Conservation (phyloP, 2,888 invertebrate genomes). For the Ferrisia virgata region DNA sequence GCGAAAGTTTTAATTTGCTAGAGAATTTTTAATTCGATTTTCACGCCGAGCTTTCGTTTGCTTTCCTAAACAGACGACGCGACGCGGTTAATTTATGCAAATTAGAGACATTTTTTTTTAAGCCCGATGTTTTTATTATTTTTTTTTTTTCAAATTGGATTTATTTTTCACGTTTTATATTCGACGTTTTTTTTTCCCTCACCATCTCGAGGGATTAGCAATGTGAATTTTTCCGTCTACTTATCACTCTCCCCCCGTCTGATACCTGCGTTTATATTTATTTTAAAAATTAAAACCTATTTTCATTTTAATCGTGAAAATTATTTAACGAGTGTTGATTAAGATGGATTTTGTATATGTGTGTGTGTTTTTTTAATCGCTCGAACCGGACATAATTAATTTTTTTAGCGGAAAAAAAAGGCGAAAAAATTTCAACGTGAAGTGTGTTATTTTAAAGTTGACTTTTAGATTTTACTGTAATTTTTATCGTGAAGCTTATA, state of each 20-base stretch:
- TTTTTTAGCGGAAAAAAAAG: neutral
- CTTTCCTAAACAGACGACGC: neutral
- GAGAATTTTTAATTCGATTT: constrained; percentile 8
- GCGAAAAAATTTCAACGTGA: no score
- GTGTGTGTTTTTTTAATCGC: neutral
- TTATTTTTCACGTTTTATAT: neutral
- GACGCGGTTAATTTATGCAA: constrained; percentile 3
- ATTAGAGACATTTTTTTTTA: neutral
- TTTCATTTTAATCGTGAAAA: neutral
- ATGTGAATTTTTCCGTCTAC: neutral
- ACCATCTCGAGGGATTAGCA: neutral
- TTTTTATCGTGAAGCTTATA: neutral
- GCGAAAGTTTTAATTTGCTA: neutral
- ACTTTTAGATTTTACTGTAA: neutral
- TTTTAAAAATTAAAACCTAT: neutral
- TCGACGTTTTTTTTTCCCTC: neutral
- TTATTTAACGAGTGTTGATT: neutral
- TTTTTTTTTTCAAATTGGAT: neutral
- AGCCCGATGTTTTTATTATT: neutral
- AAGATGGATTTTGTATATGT: neutral
- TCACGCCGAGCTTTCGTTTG: neutral
- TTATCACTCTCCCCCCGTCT: no score
- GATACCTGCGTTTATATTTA: neutral
- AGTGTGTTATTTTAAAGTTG: neutral
- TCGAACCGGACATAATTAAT: neutral